These are phyloP conservation scores for Mareca strepera DNA, from an alignment of 2,797 vertebrate species.

Conservation along the genomic window DNA sequence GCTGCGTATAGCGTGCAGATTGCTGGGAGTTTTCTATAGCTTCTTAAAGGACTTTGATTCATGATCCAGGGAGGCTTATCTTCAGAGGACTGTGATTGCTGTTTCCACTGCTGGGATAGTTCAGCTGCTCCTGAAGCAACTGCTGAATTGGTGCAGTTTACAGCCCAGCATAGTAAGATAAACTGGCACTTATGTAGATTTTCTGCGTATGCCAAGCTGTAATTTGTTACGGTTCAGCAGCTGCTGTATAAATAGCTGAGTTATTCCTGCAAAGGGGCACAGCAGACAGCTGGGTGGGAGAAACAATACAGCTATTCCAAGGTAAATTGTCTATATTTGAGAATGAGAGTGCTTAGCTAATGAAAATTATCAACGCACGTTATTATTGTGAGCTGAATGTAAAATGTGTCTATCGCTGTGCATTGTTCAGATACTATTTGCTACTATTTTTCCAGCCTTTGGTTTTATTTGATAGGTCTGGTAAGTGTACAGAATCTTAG, in stretches of 20 bases:
- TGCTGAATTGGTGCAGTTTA: slow-evolving; percentile 47
- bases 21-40: neutral
- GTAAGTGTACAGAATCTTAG: neutral
- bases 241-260: slow-evolving; percentile 66
- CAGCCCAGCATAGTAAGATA: slow-evolving; percentile 5
- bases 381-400: neutral
- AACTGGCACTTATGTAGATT: slow-evolving; percentile 48
- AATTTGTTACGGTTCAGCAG: slow-evolving; percentile 60
- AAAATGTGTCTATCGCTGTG: neutral
- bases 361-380: neutral
- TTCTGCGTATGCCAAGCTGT: slow-evolving; percentile 46
- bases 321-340: slow-evolving; percentile 39
- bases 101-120: neutral
- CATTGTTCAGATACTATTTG: neutral
- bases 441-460: neutral
- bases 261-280: slow-evolving; percentile 52
- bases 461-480: neutral
- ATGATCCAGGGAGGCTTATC: slow-evolving; percentile 60
- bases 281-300: slow-evolving; percentile 57
- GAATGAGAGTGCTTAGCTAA: slow-evolving; percentile 13
- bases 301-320: slow-evolving; percentile 64
- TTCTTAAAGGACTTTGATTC: slow-evolving; percentile 67
- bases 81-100: slow-evolving; percentile 18
- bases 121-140: slow-evolving; percentile 42
- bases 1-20: neutral